phyloP scores from a whole-genome alignment of 2,888 invertebrate genomes.

The Sesia apiformis region DNA sequence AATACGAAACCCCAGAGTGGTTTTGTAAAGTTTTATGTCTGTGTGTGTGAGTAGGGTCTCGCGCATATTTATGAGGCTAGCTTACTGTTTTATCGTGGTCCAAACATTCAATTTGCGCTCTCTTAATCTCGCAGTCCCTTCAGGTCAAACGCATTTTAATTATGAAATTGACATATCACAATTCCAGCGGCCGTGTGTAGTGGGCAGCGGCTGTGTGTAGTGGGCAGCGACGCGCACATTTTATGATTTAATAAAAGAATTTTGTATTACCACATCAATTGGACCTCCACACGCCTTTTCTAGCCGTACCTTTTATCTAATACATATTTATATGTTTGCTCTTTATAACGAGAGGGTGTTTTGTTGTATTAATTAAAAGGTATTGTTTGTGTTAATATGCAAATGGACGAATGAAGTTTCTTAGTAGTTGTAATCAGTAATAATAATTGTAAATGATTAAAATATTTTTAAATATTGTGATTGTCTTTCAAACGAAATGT shows the following conservation, averaged over 20 bases:
- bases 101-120: conserved; percentile 53
- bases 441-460: too few relatives aligned
- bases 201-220: conserved; percentile 19
- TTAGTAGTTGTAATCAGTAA: background rate
- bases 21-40: too few relatives aligned
- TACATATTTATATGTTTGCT: conserved; percentile 70
- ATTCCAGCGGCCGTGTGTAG: conserved; percentile 5
- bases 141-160: conserved; percentile 72
- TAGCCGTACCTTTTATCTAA: conserved; percentile 47
- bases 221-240: conserved; percentile 35
- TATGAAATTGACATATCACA: conserved; percentile 72
- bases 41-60: too few relatives aligned
- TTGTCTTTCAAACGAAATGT: too few relatives aligned
- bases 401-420: background rate
- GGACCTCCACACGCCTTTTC: conserved; percentile 35
- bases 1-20: too few relatives aligned
- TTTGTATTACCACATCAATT: conserved; percentile 61
- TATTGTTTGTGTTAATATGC: background rate
- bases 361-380: conserved; percentile 38
- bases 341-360: conserved; percentile 42
- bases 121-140: conserved; percentile 55
- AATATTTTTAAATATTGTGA: too few relatives aligned
- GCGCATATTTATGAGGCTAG: too few relatives aligned
- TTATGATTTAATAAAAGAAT: conserved; percentile 73
- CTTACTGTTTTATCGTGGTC: conserved; percentile 4